Evolutionary conservation across 2,888 invertebrate genomes (phyloP).

Genomic region (Odontocerum albicorne): DNA sequence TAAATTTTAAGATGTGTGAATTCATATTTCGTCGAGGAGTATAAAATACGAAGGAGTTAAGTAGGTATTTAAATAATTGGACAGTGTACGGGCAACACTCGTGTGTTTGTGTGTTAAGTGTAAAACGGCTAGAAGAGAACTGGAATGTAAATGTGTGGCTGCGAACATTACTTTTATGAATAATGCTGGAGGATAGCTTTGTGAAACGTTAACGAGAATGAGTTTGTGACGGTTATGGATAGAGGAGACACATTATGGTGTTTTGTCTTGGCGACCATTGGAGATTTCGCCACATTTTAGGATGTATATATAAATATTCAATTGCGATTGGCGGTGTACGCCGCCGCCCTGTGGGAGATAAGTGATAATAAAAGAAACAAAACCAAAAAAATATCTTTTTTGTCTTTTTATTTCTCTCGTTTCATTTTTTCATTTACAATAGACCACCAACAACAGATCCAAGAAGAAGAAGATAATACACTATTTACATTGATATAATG

Average conservation of each 20-base stretch:
- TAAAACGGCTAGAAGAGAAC: not conserved
- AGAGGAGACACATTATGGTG: not conserved
- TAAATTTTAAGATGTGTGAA: not conserved
- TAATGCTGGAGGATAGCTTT: too few relatives aligned
- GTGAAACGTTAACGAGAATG: not conserved
- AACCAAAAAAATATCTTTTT: too few relatives aligned
- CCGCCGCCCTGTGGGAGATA: constrained; percentile 1
- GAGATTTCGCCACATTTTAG: constrained; percentile 14
- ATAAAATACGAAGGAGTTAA: too few relatives aligned
- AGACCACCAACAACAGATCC: too few relatives aligned
- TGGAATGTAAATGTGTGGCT: not conserved
- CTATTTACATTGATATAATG: too few relatives aligned
- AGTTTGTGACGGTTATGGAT: not conserved
- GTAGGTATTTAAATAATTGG: constrained; percentile 28
- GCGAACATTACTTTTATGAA: too few relatives aligned
- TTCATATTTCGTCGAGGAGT: not conserved
- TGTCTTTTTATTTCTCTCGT: too few relatives aligned
- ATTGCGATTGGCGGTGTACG: constrained; percentile 1
- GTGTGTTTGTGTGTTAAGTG: too few relatives aligned
- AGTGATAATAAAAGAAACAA: constrained; percentile 20
- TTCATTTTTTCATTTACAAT: too few relatives aligned
- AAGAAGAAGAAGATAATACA: too few relatives aligned
- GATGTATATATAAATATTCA: constrained; percentile 18
- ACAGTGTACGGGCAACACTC: not conserved
- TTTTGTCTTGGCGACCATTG: not conserved